Evolutionary conservation across 2,797 vertebrate genomes (phyloP).

Genomic region (Dicrostonyx torquatus): DNA sequence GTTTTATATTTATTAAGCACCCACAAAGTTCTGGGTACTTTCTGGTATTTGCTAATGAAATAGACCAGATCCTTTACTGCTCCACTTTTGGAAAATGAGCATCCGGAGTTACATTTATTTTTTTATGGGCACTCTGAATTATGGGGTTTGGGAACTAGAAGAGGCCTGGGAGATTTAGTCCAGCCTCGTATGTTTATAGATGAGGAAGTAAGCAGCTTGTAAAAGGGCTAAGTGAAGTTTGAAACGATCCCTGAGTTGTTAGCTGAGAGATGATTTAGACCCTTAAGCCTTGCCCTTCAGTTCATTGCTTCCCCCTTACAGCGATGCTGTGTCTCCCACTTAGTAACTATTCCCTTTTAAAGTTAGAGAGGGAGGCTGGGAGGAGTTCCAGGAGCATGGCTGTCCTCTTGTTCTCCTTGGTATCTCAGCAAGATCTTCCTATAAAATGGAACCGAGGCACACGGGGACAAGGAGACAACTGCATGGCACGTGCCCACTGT

Average conservation of each 20-base stretch:
- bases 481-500: not conserved
- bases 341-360: not conserved
- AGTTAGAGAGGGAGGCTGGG: not conserved
- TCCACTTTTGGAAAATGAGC: constrained; percentile 68
- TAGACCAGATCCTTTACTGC: constrained; percentile 53
- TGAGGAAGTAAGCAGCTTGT: constrained; percentile 46
- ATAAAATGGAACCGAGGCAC: not conserved
- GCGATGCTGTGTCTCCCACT: not conserved
- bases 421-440: not conserved
- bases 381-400: not conserved
- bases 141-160: constrained; percentile 45
- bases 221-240: constrained; percentile 52
- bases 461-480: too few relatives aligned
- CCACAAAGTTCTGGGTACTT: constrained; percentile 47
- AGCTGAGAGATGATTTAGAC: constrained; percentile 9
- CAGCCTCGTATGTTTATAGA: constrained; percentile 39
- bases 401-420: not conserved
- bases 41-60: constrained; percentile 70
- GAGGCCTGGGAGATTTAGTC: constrained; percentile 43
- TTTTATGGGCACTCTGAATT: constrained; percentile 68
- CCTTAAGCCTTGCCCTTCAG: not conserved
- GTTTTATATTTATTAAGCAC: constrained; percentile 71
- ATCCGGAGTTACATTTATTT: constrained; percentile 53
- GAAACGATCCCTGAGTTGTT: constrained; percentile 11
- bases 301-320: not conserved